Conservation (phyloP, 2,888 invertebrate species). For the Acronicta leporina region DNA sequence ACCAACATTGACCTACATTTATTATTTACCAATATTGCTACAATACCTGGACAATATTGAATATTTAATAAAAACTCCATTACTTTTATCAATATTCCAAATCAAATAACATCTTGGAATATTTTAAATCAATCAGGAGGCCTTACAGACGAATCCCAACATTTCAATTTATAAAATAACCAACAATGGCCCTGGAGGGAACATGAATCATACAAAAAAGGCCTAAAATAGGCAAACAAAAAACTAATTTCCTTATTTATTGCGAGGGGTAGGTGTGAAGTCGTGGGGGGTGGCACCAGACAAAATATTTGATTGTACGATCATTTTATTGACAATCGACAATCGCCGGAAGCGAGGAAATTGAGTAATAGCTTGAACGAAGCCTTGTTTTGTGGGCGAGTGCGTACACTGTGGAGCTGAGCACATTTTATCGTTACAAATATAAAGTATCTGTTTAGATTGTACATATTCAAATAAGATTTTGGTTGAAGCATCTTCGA, state of each 20-base stretch:
- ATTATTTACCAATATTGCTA: background rate
- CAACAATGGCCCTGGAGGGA: slow-evolving; percentile 2
- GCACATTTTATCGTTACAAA: slow-evolving; percentile 1
- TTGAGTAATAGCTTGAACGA: slow-evolving; percentile 75
- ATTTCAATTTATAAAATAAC: slow-evolving; percentile 13
- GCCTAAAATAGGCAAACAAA: slow-evolving; percentile 46
- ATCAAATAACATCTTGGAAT: slow-evolving; percentile 11
- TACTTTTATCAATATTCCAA: slow-evolving; percentile 22
- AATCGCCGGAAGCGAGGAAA: slow-evolving; percentile 74
- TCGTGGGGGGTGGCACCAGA: slow-evolving; percentile 32
- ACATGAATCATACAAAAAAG: slow-evolving; percentile 46
- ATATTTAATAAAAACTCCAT: background rate
- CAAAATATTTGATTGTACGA: slow-evolving; percentile 75
- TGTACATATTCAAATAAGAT: too few relatives aligned
- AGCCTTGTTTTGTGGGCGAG: slow-evolving; percentile 59
- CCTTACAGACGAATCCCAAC: slow-evolving; percentile 21
- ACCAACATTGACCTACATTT: too few relatives aligned
- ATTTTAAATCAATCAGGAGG: slow-evolving; percentile 34
- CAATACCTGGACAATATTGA: background rate
- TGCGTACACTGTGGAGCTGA: slow-evolving; percentile 32
- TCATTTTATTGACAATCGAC: slow-evolving; percentile 74
- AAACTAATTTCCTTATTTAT: slow-evolving; percentile 59
- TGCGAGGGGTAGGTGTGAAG: slow-evolving; percentile 25
- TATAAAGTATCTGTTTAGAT: too few relatives aligned
- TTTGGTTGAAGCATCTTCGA: too few relatives aligned